Conservation (phyloP, 2,113 vertebrate species). For the Bettongia penicillata region DNA sequence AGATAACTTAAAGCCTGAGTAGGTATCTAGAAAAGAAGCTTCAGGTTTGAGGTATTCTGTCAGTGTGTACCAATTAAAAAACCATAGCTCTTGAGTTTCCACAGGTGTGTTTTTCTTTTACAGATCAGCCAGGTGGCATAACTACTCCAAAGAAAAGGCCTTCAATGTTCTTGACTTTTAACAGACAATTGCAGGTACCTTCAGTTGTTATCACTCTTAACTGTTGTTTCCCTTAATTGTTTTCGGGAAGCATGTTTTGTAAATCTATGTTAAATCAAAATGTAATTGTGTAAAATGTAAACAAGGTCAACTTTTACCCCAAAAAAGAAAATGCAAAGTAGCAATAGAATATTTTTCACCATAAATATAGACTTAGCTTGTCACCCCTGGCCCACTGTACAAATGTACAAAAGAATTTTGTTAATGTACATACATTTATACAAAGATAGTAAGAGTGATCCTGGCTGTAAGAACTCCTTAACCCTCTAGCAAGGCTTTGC, state of each 20-base stretch:
- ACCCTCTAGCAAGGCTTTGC: background rate
- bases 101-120: background rate
- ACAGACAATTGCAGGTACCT: background rate
- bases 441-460: background rate
- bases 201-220: background rate
- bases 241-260: background rate
- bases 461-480: background rate
- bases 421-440: background rate
- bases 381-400: background rate
- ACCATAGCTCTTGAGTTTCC: background rate
- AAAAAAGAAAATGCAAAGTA: background rate
- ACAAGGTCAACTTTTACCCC: background rate
- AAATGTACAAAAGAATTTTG: background rate
- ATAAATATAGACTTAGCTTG: background rate
- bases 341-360: background rate
- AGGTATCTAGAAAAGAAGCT: background rate
- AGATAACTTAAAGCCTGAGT: background rate
- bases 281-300: background rate
- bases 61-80: background rate
- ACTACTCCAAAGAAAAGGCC: background rate
- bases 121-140: background rate
- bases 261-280: background rate
- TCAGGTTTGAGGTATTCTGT: background rate
- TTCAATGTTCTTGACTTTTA: background rate
- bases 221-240: background rate